phyloP scores from a whole-genome alignment of 2,113 vertebrate species.

The Hippotragus niger region DNA sequence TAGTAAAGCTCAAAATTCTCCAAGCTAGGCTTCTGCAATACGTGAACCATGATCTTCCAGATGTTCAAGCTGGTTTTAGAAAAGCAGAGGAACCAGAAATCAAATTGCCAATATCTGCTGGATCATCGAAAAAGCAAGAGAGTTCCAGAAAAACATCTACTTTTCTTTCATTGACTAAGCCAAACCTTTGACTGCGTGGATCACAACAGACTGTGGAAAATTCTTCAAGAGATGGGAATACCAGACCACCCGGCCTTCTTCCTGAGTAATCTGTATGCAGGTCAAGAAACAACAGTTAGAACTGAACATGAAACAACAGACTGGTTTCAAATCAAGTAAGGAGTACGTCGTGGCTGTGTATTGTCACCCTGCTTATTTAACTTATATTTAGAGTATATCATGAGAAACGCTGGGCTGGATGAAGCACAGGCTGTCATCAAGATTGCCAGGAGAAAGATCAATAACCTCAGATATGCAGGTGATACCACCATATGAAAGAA shows the following conservation, averaged over 20 bases:
- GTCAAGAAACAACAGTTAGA: not conserved
- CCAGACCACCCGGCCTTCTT: not conserved
- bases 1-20: not conserved
- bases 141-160: not conserved
- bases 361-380: not conserved
- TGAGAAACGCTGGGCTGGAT: not conserved
- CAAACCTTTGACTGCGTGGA: not conserved
- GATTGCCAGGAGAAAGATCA: not conserved
- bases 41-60: not conserved
- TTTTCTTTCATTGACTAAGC: not conserved
- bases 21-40: not conserved
- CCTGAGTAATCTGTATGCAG: not conserved
- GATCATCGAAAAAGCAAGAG: not conserved
- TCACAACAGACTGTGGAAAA: not conserved
- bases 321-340: not conserved
- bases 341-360: not conserved
- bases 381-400: not conserved
- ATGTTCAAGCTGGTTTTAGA: not conserved
- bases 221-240: not conserved
- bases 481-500: not conserved
- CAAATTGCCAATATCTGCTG: not conserved
- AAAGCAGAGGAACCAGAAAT: not conserved
- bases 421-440: not conserved
- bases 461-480: not conserved
- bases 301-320: not conserved